These are phyloP conservation scores for Acrocephalus scirpaceus DNA, from an alignment of 2,797 vertebrate species.

Conservation along the genomic window DNA sequence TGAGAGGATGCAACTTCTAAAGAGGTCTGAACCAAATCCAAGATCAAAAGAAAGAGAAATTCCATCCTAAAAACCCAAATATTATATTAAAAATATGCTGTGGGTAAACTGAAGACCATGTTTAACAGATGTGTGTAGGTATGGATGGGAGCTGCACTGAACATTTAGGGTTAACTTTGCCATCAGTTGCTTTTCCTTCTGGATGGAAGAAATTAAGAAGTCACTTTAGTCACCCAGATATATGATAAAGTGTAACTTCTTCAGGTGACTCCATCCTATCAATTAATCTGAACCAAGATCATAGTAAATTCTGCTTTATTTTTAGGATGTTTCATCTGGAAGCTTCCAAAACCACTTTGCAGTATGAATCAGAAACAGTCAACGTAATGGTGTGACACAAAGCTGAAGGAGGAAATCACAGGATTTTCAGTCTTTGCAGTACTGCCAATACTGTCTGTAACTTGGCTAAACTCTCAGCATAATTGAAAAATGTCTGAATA, in stretches of 20 bases:
- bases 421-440: not conserved
- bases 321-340: not conserved
- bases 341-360: not conserved
- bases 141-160: not conserved
- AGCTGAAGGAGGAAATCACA: not conserved
- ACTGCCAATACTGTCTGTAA: not conserved
- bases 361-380: not conserved
- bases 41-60: conserved; percentile 43
- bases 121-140: not conserved
- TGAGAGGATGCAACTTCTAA: not conserved
- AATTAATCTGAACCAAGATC: not conserved
- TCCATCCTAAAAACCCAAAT: not conserved
- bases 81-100: not conserved
- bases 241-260: not conserved
- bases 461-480: not conserved
- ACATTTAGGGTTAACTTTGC: not conserved
- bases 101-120: not conserved
- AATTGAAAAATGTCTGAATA: not conserved
- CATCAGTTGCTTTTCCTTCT: not conserved
- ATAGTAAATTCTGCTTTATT: not conserved
- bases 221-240: not conserved
- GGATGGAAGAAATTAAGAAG: not conserved
- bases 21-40: conserved; percentile 28
- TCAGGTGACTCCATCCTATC: not conserved
- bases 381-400: not conserved